Evolutionary conservation across 2,797 vertebrate genomes (phyloP).

Genomic region (Parambassis ranga): DNA sequence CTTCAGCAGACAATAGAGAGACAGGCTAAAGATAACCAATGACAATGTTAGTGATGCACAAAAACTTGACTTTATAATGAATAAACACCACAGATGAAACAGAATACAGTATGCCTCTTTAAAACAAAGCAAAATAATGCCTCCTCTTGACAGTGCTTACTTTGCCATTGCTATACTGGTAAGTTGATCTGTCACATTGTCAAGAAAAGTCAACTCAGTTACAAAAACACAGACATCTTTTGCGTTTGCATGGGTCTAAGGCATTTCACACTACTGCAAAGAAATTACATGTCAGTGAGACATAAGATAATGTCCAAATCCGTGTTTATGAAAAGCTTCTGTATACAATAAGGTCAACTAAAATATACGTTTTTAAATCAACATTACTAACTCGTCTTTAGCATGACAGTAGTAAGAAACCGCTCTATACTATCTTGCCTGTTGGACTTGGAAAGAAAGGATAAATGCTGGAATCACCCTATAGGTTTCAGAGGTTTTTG

Average conservation of each 20-base stretch:
- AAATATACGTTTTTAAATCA: conserved; percentile 34
- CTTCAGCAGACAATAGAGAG: conserved; percentile 64
- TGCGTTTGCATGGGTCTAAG: conserved; percentile 30
- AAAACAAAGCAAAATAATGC: conserved; percentile 60
- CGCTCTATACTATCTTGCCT: conserved; percentile 19
- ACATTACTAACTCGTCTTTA: conserved; percentile 13
- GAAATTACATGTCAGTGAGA: conserved; percentile 47
- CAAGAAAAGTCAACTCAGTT: conserved; percentile 50
- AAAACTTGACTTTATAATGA: conserved; percentile 65
- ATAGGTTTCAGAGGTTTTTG: conserved; percentile 36
- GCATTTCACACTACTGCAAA: conserved; percentile 31
- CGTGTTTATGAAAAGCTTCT: conserved; percentile 4
- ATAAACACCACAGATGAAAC: conserved; percentile 67
- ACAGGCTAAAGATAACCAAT: conserved; percentile 63
- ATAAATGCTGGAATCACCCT: conserved; percentile 54
- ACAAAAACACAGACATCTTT: conserved; percentile 48
- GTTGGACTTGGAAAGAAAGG: conserved; percentile 38
- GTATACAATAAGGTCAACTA: conserved; percentile 23
- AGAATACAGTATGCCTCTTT: conserved; percentile 51
- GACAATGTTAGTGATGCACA: conserved; percentile 64
- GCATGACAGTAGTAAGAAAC: conserved; percentile 13
- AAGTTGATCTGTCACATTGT: conserved; percentile 63
- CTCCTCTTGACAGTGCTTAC: conserved; percentile 61
- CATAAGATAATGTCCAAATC: conserved; percentile 28
- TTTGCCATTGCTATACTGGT: conserved; percentile 61